Evolutionary conservation across 2,113 vertebrate species (phyloP), one percentile per base, ranked within the genome.

Genomic region (Clarias magur): DNA sequence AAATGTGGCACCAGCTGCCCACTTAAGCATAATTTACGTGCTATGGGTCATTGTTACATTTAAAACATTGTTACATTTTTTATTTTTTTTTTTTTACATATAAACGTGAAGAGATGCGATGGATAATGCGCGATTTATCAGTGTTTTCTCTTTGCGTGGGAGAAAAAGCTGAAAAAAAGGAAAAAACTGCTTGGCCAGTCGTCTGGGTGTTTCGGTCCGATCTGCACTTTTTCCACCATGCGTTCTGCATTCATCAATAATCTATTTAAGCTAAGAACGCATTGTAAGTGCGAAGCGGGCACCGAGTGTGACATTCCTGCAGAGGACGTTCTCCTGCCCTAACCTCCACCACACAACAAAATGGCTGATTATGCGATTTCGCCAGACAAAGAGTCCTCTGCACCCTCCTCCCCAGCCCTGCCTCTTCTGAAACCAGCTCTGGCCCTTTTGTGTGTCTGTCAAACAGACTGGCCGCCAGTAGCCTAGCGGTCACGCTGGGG

Each of bases 231-330:
- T 88, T 85, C 88, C 85, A 72, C 57, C 88, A 82, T 85, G 72
- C 78, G 62, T 85, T 83, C 84, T 88, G 86, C 88, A 73, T 89
- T 87, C 86, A 89, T 87, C 88, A 89, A 87, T 87, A 87, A 89
- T 89, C 88, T 87, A 84, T 89, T 87, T 89, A 85, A 88, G 87
- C 80, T 88, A 87, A 86, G 85, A 83, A 82, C 78, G 88, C 87
- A 85, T 78, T 89, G 88, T 79, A 87, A 89, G 88, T 85, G 86
- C 86, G 73, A 82, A 78, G 57, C 88, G 70, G n/a, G 88, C 70
- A 82, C 68, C n/a, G 88, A 42, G 83, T 87, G 83, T 87, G 86
- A 82, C 78, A 85, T 85, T 87, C 83, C 59, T 85, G 83, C 68
- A 83, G 80, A 80, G 85, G 76, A 89, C 54, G 83, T 85, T 85